Evolutionary conservation across 2,797 vertebrate species (phyloP).

Genomic region (Etheostoma perlongum): DNA sequence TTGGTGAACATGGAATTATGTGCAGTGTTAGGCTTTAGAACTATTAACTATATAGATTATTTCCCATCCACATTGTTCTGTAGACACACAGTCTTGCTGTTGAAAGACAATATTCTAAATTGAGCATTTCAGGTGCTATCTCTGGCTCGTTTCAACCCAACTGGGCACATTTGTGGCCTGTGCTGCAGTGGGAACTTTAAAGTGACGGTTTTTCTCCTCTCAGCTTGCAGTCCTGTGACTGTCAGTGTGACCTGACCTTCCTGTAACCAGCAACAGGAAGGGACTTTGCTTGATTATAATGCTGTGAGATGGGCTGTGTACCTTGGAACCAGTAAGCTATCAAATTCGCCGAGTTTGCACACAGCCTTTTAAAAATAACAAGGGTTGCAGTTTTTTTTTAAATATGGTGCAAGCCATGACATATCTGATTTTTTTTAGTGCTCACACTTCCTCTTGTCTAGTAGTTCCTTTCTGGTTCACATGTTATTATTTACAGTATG

Average conservation of each 20-base stretch:
- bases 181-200: slow-evolving; percentile 43
- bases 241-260: slow-evolving; percentile 71
- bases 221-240: slow-evolving; percentile 61
- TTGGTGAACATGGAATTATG: neutral
- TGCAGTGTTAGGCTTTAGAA: slow-evolving; percentile 3
- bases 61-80: neutral
- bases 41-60: neutral
- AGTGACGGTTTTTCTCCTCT: slow-evolving; percentile 39
- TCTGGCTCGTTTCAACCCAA: slow-evolving; percentile 30
- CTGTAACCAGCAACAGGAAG: slow-evolving; percentile 67
- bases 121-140: slow-evolving; percentile 8
- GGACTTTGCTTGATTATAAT: slow-evolving; percentile 72
- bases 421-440: slow-evolving; percentile 37
- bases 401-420: slow-evolving; percentile 36
- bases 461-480: neutral
- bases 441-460: slow-evolving; percentile 54
- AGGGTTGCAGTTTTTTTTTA: slow-evolving; percentile 37
- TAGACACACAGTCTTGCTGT: neutral
- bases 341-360: slow-evolving; percentile 75
- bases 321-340: slow-evolving; percentile 68
- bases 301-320: slow-evolving; percentile 69
- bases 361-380: slow-evolving; percentile 58
- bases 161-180: slow-evolving; percentile 12
- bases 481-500: neutral
- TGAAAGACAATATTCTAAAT: slow-evolving; percentile 25